Base-by-base conservation (phyloP, 35 echinoderm and acorn worm genomes). In the Lytechinus pictus region DNA sequence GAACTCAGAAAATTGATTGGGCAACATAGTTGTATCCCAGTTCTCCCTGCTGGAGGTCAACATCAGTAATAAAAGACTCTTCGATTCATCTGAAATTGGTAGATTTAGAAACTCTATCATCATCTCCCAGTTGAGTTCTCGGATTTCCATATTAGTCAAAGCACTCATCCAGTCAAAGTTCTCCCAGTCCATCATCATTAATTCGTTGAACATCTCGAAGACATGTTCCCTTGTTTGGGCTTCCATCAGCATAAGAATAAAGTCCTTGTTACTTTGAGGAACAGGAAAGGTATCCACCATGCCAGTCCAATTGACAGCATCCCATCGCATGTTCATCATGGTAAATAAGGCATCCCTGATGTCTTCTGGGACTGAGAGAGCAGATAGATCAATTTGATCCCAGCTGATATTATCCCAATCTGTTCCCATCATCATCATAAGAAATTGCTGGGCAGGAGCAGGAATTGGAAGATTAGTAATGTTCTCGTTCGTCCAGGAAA, bases 61-160 rank as follows among this genome's bases (percentile, higher is more conserved):
- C 88, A 90, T 44, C 28, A 90, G 1, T 27, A 90, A 90, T 52
- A 90, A 52, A 10, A 33, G 4, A 44, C 52, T 54, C 88, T 51
- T 21, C 1, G 24, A 52, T 51, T 54, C 52, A 1, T 51, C 52
- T 28, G 88, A 44, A 33, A 90, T 54, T 13, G 88, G 88, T 90
- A 90, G 88, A 90, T 90, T 90, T 12, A 90, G 88, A 27, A 90
- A 10, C 33, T 90, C 88, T 44, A 90, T 14, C 14, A 90, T 54
- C 52, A 54, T 90, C n/a, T 10, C 4, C 88, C 88, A 90, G 27
- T 90, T 6, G 0, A 79, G 1, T 4, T 19, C 21, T 79, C n/a
- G 4, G 19, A 79, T n/a, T 24, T 79, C 66, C 66, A 79, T 79
- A 7, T 79, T 24, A 24, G 66, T 16, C 66, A 79, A 24, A 16